Percentiles rank a stretch among this genome's conserved stretches.
Evolutionary conservation across 2,113 vertebrate genomes (phyloP).

Genomic region (Boulengeromyrus knoepffleri): DNA sequence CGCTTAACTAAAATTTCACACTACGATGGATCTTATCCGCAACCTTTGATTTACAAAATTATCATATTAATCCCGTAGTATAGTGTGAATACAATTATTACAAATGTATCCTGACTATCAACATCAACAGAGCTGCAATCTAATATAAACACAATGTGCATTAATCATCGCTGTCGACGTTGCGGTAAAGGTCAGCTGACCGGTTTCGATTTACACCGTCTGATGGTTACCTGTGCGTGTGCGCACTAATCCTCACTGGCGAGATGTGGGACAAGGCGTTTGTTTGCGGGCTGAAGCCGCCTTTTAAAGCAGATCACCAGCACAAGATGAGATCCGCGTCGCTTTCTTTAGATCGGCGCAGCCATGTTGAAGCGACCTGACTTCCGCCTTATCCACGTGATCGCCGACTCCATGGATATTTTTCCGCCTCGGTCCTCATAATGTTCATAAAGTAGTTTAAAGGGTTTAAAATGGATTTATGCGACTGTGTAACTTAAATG

Average conservation of each 20-base stretch:
- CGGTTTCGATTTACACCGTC: background rate
- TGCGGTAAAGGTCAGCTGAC: background rate
- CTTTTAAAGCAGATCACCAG: background rate
- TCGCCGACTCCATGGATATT: background rate
- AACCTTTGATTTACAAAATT: background rate
- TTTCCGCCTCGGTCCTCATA: background rate
- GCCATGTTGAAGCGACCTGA: slow-evolving; percentile 20
- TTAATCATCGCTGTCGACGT: background rate
- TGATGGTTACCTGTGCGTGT: background rate
- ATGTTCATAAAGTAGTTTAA: background rate
- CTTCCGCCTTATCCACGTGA: slow-evolving; percentile 25
- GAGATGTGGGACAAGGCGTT: background rate
- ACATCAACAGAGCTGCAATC: background rate
- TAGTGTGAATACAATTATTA: background rate
- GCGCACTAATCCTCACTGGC: background rate
- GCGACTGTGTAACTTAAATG: background rate
- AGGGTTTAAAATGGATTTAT: background rate
- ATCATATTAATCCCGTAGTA: background rate
- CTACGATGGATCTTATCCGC: background rate
- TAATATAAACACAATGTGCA: background rate
- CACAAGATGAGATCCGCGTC: background rate
- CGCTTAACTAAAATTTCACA: background rate
- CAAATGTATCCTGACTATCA: background rate
- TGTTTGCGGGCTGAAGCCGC: background rate
- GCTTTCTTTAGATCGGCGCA: background rate